These are phyloP conservation scores for Brachymystax lenok DNA, from an alignment of 2,797 vertebrate species.

Conservation along the genomic window DNA sequence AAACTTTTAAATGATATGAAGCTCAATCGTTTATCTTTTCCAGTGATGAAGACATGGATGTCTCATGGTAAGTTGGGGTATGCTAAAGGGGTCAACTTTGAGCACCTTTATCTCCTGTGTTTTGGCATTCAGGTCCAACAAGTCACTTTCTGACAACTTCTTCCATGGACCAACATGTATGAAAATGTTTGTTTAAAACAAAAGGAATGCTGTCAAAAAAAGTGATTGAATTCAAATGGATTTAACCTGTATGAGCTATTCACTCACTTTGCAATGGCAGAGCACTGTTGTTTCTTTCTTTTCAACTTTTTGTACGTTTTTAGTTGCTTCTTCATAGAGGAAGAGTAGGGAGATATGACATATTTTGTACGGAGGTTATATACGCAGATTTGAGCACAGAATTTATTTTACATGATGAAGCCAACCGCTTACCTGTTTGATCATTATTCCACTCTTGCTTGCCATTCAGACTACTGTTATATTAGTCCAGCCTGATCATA, in stretches of 20 bases:
- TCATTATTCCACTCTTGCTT: conserved; percentile 26
- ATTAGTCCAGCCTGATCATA: conserved; percentile 10
- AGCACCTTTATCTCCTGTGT: too few relatives aligned
- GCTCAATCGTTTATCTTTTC: too few relatives aligned
- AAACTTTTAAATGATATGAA: too few relatives aligned
- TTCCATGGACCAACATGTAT: too few relatives aligned
- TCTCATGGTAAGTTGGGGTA: too few relatives aligned
- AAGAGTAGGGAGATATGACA: conserved; percentile 1
- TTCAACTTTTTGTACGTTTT: conserved; percentile 10
- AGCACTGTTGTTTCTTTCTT: conserved; percentile 35
- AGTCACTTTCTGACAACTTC: too few relatives aligned
- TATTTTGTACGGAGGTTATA: conserved; percentile 1
- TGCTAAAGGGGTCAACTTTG: too few relatives aligned
- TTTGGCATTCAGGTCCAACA: too few relatives aligned
- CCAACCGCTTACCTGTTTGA: background rate
- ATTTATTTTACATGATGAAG: background rate
- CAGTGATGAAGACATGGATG: too few relatives aligned
- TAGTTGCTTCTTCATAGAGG: conserved; percentile 15
- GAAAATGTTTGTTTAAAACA: too few relatives aligned
- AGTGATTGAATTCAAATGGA: too few relatives aligned
- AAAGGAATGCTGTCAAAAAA: too few relatives aligned
- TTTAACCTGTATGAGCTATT: conserved; percentile 4
- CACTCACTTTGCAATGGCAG: conserved; percentile 18
- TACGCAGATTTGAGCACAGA: background rate
- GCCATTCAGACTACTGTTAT: background rate